Conservation (phyloP, 2,113 vertebrate genomes). For the Mungos mungo region DNA sequence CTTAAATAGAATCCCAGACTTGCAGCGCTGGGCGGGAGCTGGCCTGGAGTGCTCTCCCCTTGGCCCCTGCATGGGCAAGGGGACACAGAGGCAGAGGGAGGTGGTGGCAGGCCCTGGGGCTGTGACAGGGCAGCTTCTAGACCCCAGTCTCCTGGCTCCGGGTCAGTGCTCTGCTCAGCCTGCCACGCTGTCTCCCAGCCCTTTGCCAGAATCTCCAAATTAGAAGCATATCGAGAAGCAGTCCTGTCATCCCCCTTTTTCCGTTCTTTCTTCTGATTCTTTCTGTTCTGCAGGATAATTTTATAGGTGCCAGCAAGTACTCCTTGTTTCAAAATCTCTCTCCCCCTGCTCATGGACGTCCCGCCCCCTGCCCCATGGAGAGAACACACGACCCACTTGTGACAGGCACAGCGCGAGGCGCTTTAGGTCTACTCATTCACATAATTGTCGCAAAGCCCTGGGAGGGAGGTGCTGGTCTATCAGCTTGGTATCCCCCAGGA, state of each 20-base stretch:
- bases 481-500: neutral
- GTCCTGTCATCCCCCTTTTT: neutral
- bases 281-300: slow-evolving; percentile 26
- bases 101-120: neutral
- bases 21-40: slow-evolving; percentile 12
- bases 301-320: slow-evolving; percentile 55
- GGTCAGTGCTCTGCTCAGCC: slow-evolving; percentile 1
- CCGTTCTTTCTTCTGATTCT: slow-evolving; percentile 34
- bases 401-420: accelerated
- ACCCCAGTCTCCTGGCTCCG: slow-evolving; percentile 41
- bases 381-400: neutral
- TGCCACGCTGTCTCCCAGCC: slow-evolving; percentile 46
- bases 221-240: slow-evolving; percentile 66
- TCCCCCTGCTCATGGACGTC: neutral
- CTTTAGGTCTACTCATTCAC: neutral
- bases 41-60: slow-evolving; percentile 50
- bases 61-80: slow-evolving; percentile 34
- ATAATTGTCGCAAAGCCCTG: accelerated
- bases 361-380: neutral
- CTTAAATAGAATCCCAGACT: slow-evolving; percentile 80
- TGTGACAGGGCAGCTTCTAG: neutral
- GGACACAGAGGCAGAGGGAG: slow-evolving; percentile 43
- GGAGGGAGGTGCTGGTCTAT: neutral
- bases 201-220: slow-evolving; percentile 69
- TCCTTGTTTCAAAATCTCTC: neutral